Evolutionary conservation across 2,888 invertebrate species (phyloP).

Genomic region (Ischnura elegans): DNA sequence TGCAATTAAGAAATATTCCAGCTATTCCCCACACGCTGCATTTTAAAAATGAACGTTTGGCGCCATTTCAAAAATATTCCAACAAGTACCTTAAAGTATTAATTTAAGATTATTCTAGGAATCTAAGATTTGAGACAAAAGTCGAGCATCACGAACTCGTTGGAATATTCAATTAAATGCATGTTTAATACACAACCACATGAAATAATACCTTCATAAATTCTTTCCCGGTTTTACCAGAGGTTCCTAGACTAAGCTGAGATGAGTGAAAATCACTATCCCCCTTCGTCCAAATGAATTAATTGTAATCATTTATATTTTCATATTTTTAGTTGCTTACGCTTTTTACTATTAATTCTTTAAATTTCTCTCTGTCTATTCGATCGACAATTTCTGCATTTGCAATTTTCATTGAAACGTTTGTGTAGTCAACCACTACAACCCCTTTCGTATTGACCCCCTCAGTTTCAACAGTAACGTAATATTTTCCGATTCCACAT

Average conservation of each 20-base stretch:
- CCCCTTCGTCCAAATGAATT: not conserved
- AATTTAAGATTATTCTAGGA: too few species aligned
- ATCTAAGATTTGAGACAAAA: too few species aligned
- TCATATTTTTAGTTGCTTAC: not conserved
- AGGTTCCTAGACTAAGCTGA: not conserved
- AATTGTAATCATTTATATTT: not conserved
- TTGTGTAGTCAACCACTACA: slow-evolving; percentile 24
- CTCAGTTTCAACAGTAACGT: slow-evolving; percentile 42
- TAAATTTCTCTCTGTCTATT: slow-evolving; percentile 39
- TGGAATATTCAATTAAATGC: too few species aligned
- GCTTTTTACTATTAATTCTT: not conserved
- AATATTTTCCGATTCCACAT: slow-evolving; percentile 36
- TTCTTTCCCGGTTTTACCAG: not conserved
- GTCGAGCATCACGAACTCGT: too few species aligned
- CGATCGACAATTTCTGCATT: slow-evolving; percentile 34
- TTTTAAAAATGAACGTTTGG: not conserved
- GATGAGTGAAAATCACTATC: not conserved
- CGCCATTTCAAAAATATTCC: not conserved
- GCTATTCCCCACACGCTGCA: not conserved
- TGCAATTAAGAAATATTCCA: not conserved
- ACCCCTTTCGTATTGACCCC: slow-evolving; percentile 34
- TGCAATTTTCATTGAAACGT: not conserved
- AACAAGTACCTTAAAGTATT: too few species aligned
- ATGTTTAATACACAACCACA: not conserved
- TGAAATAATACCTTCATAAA: not conserved